A percentile compares a stretch with the other conserved stretches of the same genome.
phyloP scores from a whole-genome alignment of 2,113 vertebrate species.

The Oreochromis aureus region DNA sequence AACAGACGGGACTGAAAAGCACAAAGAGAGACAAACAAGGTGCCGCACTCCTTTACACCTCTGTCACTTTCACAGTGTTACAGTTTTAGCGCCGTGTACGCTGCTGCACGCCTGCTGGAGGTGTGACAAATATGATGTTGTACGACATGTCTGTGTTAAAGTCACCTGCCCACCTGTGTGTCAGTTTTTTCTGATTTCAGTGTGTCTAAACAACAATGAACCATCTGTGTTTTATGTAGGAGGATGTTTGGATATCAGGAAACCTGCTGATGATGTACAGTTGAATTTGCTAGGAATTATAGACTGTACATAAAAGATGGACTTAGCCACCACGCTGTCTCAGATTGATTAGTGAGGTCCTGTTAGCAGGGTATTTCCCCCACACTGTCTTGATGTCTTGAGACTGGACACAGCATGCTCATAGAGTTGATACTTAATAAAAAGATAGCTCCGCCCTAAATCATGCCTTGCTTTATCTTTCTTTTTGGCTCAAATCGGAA shows the following conservation, averaged over 20 bases:
- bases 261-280: not conserved
- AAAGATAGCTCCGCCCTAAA: not conserved
- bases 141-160: not conserved
- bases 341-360: not conserved
- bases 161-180: not conserved
- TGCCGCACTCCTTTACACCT: not conserved
- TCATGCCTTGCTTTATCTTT: fast-evolving
- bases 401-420: not conserved
- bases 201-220: not conserved
- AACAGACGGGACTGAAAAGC: not conserved
- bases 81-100: not conserved
- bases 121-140: not conserved
- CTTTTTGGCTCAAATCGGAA: not conserved
- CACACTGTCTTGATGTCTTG: not conserved
- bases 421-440: no score
- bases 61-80: not conserved
- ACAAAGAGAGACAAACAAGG: not conserved
- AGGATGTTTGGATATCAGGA: not conserved
- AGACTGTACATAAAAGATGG: not conserved
- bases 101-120: not conserved
- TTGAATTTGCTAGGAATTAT: not conserved
- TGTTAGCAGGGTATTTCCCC: fast-evolving
- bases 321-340: fast-evolving
- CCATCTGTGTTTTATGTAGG: not conserved
- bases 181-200: not conserved